Base-by-base conservation (phyloP, 2,113 vertebrate species). In the Mormyrus lacerda region DNA sequence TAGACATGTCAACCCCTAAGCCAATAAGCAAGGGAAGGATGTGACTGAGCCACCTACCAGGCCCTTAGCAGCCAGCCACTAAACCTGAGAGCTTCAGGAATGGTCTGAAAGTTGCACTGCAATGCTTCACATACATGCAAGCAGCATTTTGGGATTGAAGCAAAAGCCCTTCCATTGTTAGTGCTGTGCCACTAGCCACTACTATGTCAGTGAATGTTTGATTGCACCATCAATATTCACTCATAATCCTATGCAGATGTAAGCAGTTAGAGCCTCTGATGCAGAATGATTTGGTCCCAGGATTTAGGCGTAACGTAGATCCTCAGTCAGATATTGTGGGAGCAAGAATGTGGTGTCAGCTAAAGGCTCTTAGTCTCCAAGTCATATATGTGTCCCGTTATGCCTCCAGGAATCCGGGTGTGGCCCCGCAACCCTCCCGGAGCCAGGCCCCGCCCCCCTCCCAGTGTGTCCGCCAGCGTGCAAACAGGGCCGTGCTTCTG, bases 41-140 rank as follows among this genome's bases (percentile, higher is more conserved):
- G 73, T 79, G 15, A 79, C 15, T 79, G 73, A 79, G 35, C 35
- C 35, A 79, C 31, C 73, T 45, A n/a, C 82, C 42, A 24, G 82
- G 82, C 44, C 24, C 39, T 44, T n/a, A 84, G 82, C 82, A 84
- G 82, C 82, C 82, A 84, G 44, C 82, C 44, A 27, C 44, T 45
- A 84, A 21, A 84, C 35, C 73, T 76, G 31, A 47, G 82, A 15
- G 39, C 44, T 84, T 47, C 42, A 84, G 82, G 44, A 84, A 44
- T 47, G 82, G 82, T 84, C 82, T 84, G 82, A 47, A 84, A 44
- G 82, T 47, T 84, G 82, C 82, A 84, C 82, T 84, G 82, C 82
- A 47, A 84, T 84, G 82, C 82, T 84, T 84, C 82, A 84, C 82
- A 84, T 84, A 84, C 82, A 84, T 84, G 82, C 82, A 47, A 84